These are phyloP conservation scores for Encarsia formosa DNA, from an alignment of 2,888 invertebrate species.

Conservation along the genomic window DNA sequence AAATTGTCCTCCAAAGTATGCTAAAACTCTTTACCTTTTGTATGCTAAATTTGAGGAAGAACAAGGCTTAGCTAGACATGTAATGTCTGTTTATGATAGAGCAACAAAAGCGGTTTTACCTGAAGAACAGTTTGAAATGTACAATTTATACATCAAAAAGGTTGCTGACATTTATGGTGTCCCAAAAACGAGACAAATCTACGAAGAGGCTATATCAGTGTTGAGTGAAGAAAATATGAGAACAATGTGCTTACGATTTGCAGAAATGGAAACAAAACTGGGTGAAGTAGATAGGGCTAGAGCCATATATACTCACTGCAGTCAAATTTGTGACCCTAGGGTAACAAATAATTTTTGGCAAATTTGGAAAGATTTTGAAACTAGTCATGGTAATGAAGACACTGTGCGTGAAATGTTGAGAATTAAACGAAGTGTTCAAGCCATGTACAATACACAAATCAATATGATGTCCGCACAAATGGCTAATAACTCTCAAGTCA, in stretches of 20 bases:
- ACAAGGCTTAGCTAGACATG: conserved; percentile 94
- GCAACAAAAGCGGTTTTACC: conserved; percentile 88
- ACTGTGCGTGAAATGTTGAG: conserved; percentile 98
- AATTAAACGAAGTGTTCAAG: conserved; percentile 95
- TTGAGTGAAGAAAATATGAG: conserved; percentile 85
- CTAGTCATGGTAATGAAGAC: conserved; percentile 98
- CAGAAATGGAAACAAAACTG: conserved; percentile 96
- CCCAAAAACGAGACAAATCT: conserved; percentile 94
- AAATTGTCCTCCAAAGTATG: conserved; percentile 91
- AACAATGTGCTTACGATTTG: conserved; percentile 94
- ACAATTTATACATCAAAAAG: conserved; percentile 96
- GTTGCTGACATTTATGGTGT: conserved; percentile 97
- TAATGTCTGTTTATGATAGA: conserved; percentile 98
- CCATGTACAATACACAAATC: conserved; percentile 96
- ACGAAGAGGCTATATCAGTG: conserved; percentile 95
- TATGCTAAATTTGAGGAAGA: conserved; percentile 99
- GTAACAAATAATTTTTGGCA: conserved; percentile 92
- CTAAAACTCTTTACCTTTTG: conserved; percentile 88
- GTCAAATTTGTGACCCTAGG: conserved; percentile 98
- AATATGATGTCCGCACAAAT: conserved; percentile 99
- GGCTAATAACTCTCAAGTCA: conserved; percentile 76
- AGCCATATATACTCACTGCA: conserved; percentile 96
- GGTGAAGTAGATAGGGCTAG: conserved; percentile 97
- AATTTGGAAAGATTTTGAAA: conserved; percentile 99
- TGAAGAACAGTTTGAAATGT: conserved; percentile 95